Conservation (phyloP, 2,113 vertebrate genomes). For the Sylvia atricapilla region DNA sequence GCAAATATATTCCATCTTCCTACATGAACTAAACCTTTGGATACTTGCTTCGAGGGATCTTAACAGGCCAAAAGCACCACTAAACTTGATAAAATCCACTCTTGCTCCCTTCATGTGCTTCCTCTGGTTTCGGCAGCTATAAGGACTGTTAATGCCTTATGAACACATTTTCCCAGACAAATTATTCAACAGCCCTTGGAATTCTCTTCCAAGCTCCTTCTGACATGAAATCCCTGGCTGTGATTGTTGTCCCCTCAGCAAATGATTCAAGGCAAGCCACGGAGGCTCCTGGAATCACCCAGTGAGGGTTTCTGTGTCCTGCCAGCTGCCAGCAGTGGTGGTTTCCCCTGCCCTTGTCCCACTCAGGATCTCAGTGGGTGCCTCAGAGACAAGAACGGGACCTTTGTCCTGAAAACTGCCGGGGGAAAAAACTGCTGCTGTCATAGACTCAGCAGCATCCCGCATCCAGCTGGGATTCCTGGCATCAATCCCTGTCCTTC, state of each 20-base stretch:
- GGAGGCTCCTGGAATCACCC: not conserved
- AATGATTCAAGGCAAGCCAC: not conserved
- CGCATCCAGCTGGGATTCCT: not conserved
- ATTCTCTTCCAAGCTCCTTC: not conserved
- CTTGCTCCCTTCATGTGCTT: not conserved
- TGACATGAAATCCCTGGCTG: not conserved
- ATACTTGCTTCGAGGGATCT: not conserved
- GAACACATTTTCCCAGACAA: not conserved
- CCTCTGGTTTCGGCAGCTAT: not conserved
- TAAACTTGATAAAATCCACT: not conserved
- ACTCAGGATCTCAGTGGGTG: not conserved
- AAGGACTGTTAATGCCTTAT: not conserved
- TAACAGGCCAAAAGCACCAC: not conserved
- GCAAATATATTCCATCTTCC: not conserved
- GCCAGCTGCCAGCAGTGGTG: not conserved
- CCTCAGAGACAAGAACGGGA: not conserved
- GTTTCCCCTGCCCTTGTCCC: not conserved
- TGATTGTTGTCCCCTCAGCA: not conserved
- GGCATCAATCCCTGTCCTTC: not conserved
- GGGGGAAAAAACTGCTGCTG: not conserved
- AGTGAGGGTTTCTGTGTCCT: not conserved
- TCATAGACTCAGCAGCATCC: not conserved
- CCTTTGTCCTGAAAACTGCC: not conserved
- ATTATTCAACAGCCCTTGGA: not conserved
- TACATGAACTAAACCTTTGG: not conserved